phyloP scores from a whole-genome alignment of 2,797 vertebrate genomes.

The Manis javanica region DNA sequence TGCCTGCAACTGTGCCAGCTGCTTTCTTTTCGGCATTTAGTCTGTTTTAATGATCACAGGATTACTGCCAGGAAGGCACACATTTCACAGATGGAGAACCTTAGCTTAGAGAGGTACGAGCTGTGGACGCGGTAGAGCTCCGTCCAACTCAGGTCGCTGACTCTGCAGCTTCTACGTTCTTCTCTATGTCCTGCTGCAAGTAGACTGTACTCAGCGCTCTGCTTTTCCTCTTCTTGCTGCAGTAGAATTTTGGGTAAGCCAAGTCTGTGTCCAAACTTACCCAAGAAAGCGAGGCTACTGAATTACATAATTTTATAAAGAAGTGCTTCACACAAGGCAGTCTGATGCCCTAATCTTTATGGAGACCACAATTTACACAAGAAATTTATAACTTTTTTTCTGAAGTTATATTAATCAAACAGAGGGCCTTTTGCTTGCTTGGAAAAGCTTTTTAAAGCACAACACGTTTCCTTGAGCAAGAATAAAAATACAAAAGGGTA shows the following conservation, averaged over 20 bases:
- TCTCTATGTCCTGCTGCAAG: not conserved
- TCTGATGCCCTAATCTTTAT: not conserved
- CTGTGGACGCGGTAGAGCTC: not conserved
- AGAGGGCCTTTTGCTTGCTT: not conserved
- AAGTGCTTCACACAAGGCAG: not conserved
- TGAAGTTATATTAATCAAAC: not conserved
- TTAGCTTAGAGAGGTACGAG: not conserved
- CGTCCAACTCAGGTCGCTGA: not conserved
- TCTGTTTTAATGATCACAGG: not conserved
- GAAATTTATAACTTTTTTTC: not conserved
- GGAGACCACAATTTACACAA: not conserved
- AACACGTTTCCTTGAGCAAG: not conserved
- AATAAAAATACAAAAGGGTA: not conserved
- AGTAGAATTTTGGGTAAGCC: not conserved
- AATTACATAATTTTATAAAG: not conserved
- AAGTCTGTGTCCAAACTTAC: not conserved
- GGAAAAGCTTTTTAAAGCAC: constrained; percentile 47
- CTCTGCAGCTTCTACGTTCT: not conserved
- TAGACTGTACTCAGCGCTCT: too few species aligned
- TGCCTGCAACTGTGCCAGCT: not conserved
- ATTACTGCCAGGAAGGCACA: not conserved
- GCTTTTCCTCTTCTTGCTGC: not conserved
- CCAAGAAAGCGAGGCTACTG: not conserved
- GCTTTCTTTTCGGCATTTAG: not conserved
- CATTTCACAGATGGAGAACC: not conserved